These are phyloP conservation scores for Lasioglossum villosulum DNA, from an alignment of 2,888 invertebrate genomes.

Conservation along the genomic window DNA sequence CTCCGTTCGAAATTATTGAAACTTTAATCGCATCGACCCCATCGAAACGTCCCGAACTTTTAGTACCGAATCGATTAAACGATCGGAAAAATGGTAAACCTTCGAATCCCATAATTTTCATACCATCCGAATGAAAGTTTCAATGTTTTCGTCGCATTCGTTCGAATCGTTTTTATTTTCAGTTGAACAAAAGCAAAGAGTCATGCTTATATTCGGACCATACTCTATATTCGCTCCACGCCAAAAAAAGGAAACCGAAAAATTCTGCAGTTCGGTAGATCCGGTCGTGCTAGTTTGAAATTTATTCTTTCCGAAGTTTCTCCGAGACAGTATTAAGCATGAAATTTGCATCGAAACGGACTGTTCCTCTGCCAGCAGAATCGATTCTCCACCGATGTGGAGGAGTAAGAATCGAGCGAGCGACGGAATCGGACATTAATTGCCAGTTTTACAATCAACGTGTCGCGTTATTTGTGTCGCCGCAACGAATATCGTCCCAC, in stretches of 20 bases:
- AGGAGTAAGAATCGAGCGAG: neutral
- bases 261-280: neutral
- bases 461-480: conserved; percentile 58
- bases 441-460: conserved; percentile 25
- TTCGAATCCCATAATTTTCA: neutral
- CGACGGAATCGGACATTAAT: conserved; percentile 23
- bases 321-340: neutral
- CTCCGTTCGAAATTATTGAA: neutral
- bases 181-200: neutral
- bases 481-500: conserved; percentile 42
- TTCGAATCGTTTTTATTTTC: neutral
- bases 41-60: neutral
- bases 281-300: neutral
- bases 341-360: conserved; percentile 4
- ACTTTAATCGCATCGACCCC: neutral
- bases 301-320: neutral
- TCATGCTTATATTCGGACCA: neutral
- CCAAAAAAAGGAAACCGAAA: neutral
- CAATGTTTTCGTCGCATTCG: neutral
- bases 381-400: neutral
- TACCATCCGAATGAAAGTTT: neutral
- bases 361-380: neutral
- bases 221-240: neutral
- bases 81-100: neutral
- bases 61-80: neutral